These are phyloP conservation scores for Morpho achilles DNA, from an alignment of 2,888 invertebrate genomes.

Conservation along the genomic window DNA sequence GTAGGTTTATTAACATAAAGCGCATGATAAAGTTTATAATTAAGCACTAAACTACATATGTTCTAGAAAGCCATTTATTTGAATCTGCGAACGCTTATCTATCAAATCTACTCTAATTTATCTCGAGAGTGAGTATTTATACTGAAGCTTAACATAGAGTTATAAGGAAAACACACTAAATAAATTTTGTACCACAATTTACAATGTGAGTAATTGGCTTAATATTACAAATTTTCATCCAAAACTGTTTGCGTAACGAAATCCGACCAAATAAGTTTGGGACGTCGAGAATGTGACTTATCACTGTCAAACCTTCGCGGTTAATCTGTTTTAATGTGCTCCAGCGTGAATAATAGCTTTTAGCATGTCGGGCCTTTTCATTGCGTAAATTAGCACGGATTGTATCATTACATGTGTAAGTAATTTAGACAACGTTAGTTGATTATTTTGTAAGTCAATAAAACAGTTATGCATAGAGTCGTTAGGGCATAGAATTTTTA, in stretches of 20 bases:
- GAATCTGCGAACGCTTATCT: too few relatives aligned
- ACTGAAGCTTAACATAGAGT: background rate
- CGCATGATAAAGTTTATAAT: too few relatives aligned
- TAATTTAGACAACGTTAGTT: background rate
- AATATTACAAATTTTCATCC: constrained; percentile 8
- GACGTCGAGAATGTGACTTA: constrained; percentile 23
- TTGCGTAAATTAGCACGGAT: constrained; percentile 22
- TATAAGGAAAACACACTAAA: background rate
- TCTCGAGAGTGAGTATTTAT: too few relatives aligned
- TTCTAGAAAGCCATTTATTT: too few relatives aligned
- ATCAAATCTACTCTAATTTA: too few relatives aligned
- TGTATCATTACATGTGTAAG: constrained; percentile 19
- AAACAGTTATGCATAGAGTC: too few relatives aligned
- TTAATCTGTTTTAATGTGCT: constrained; percentile 29
- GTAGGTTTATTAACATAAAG: too few relatives aligned
- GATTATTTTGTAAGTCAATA: too few relatives aligned
- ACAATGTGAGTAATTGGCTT: background rate
- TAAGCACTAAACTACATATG: too few relatives aligned
- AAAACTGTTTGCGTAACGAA: constrained; percentile 12
- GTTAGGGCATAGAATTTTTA: too few relatives aligned
- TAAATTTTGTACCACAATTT: background rate
- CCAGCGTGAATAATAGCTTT: constrained; percentile 23
- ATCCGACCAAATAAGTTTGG: constrained; percentile 21
- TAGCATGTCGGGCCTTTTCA: constrained; percentile 23
- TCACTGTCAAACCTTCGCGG: constrained; percentile 27